Evolutionary conservation across 2,113 vertebrate species (phyloP), one percentile per base, ranked within the genome.

Genomic region (Baryphthengus martii): DNA sequence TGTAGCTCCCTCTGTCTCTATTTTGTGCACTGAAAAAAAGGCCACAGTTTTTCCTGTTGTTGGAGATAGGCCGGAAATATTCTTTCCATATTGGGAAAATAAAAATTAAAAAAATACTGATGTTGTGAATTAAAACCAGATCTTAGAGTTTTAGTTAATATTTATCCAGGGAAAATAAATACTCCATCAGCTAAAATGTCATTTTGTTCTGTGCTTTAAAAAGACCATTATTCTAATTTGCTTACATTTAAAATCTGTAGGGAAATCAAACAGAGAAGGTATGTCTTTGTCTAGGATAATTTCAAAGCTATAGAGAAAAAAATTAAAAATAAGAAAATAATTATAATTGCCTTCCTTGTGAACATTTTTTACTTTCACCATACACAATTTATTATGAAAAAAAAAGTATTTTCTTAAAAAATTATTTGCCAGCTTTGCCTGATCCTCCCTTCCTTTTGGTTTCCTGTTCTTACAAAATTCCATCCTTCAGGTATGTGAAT

Each of bases 361-460:
- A 61, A 37, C 7, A 26, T 21, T 29, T 53, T 88, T 67, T 72
- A 3, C 20, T 93, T 86, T 93, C 37, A 58, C 3, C 7, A 17
- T 66, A 18, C 2, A 25, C 7, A 7, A 56, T 61, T 70, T 85
- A n/a, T 42, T 37, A 50, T 40, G 31, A 73, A 35, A 81, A 73
- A 35, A 81, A 73, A 76, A 53, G 1, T 21, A 35, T 49, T 73
- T 78, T 63, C 21, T 52, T 55, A 13, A 76, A 62, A 49, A 85
- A 55, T 40, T n/a, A 3, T 39, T 65, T 73, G 6, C 24, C 49
- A 37, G 16, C 6, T 80, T 59, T 47, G 47, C 25, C 9, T 47
- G 5, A 0, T 45, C 8, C 10, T 33, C 4, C 7, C 2, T 7
- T 13, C 2, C 2, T 7, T 65, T 81, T 42, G 4, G 1, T 40